A percentile compares a stretch with the other conserved stretches of the same genome.
Evolutionary conservation across 2,888 invertebrate species (phyloP).

Genomic region (Kryphioiulus occultus): DNA sequence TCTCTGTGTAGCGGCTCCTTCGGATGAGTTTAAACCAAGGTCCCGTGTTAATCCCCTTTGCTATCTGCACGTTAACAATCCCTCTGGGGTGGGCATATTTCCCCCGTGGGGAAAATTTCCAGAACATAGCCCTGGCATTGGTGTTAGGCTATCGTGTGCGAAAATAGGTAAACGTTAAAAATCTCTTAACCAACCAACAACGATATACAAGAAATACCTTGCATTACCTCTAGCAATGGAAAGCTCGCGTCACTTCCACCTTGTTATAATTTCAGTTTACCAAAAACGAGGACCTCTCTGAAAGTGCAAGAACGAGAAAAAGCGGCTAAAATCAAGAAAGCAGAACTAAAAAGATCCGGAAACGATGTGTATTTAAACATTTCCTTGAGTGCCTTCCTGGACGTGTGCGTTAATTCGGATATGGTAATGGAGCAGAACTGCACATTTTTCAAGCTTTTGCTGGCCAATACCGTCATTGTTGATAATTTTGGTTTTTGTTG

Average conservation of each 20-base stretch:
- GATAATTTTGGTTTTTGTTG: not conserved
- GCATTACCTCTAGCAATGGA: no score
- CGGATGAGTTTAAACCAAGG: no score
- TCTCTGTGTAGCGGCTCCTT: no score
- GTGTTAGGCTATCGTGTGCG: no score
- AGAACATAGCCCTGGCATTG: no score
- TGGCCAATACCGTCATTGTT: not conserved
- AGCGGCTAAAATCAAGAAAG: not conserved
- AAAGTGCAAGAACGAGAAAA: conserved; percentile 9
- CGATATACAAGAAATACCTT: no score
- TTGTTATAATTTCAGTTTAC: not conserved
- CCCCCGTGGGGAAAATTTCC: no score
- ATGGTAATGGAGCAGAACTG: conserved; percentile 1
- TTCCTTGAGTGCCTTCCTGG: conserved; percentile 41
- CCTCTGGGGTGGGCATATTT: no score
- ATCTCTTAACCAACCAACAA: no score
- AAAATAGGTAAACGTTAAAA: no score
- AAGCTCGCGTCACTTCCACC: not conserved
- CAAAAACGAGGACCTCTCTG: not conserved
- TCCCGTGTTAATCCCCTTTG: no score
- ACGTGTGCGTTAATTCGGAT: conserved; percentile 48
- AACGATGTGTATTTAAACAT: conserved; percentile 20
- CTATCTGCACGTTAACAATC: no score
- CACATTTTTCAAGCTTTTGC: not conserved
- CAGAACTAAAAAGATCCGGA: not conserved